phyloP scores from a whole-genome alignment of 2,888 invertebrate species.

The Brachyopa scutellaris region DNA sequence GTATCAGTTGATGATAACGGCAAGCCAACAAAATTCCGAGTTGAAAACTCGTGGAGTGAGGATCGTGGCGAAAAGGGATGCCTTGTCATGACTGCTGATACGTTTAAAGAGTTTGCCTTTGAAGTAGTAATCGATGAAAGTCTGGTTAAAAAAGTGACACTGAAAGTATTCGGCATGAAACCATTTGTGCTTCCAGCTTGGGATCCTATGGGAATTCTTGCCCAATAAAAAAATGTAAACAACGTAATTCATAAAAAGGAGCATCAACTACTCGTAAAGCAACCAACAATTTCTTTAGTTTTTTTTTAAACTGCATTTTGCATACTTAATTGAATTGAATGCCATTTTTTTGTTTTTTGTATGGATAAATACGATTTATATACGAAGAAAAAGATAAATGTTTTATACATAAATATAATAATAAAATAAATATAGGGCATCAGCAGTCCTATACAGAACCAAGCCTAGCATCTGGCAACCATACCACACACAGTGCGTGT shows the following conservation, averaged over 20 bases:
- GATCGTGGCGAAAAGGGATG: slow-evolving; percentile 94
- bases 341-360: no score
- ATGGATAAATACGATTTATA: no score
- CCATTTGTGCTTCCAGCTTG: slow-evolving; percentile 93
- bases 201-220: slow-evolving; percentile 96
- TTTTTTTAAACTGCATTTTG: slow-evolving; percentile 70
- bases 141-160: slow-evolving; percentile 87
- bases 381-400: no score
- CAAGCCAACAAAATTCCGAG: slow-evolving; percentile 89
- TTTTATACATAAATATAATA: no score
- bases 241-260: slow-evolving; percentile 12
- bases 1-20: slow-evolving; percentile 88
- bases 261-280: slow-evolving; percentile 67
- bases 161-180: slow-evolving; percentile 89
- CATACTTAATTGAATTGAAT: slow-evolving; percentile 65
- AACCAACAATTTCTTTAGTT: slow-evolving; percentile 59
- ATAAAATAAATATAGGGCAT: no score
- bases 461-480: no score
- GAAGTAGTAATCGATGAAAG: slow-evolving; percentile 95
- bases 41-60: slow-evolving; percentile 96
- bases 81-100: slow-evolving; percentile 90
- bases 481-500: no score
- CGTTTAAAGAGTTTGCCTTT: slow-evolving; percentile 94
- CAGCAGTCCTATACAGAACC: no score
- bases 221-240: slow-evolving; percentile 80